Percentiles rank a stretch among this genome's conserved stretches.
Conservation (phyloP, 2,888 invertebrate species). For the Cheilosia variabilis region DNA sequence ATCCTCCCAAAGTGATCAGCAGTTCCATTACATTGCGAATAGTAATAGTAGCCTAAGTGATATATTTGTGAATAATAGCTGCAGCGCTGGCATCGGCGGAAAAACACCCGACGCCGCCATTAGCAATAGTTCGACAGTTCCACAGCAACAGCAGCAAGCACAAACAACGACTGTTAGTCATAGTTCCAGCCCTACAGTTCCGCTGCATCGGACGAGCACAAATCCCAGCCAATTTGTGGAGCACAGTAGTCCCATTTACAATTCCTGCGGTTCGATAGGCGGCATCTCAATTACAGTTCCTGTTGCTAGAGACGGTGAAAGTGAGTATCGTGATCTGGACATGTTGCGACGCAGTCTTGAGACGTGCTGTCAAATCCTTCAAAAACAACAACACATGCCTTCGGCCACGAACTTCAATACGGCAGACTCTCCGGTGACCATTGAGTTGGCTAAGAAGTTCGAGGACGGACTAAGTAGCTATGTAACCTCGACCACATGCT, state of each 20-base stretch:
- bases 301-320: conserved; percentile 77
- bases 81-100: conserved; percentile 77
- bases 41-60: conserved; percentile 83
- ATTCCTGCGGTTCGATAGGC: conserved; percentile 80
- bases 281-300: conserved; percentile 80
- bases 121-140: conserved; percentile 48
- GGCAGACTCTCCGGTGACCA: conserved; percentile 77
- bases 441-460: conserved; percentile 79
- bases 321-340: conserved; percentile 79
- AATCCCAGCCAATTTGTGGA: conserved; percentile 78
- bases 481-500: conserved; percentile 85
- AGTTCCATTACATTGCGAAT: conserved; percentile 82
- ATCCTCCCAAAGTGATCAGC: conserved; percentile 83
- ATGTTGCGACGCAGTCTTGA: conserved; percentile 81
- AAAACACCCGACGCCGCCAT: conserved; percentile 48
- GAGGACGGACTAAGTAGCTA: conserved; percentile 81
- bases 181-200: conserved; percentile 76
- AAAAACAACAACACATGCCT: conserved; percentile 78
- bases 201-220: conserved; percentile 78
- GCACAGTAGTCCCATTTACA: conserved; percentile 78
- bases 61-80: conserved; percentile 82
- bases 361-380: conserved; percentile 82
- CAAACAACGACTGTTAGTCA: conserved; percentile 77
- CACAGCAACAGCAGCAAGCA: conserved; percentile 69
- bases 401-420: conserved; percentile 76